phyloP scores from a whole-genome alignment of 2,797 vertebrate species.

The Myiotriccus ornatus region DNA sequence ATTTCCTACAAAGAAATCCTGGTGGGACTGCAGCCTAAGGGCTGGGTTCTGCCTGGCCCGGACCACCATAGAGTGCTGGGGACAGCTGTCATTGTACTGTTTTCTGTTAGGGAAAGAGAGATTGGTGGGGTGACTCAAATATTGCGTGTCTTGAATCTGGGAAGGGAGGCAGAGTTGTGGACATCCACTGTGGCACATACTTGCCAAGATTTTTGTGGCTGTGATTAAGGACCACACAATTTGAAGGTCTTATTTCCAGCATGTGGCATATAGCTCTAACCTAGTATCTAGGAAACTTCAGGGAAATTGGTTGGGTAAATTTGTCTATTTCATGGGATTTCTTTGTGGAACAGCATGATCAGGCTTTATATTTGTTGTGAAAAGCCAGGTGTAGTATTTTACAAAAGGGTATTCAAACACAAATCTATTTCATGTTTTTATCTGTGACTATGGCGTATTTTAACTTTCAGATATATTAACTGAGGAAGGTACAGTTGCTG shows the following conservation, averaged over 20 bases:
- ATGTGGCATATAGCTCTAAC: not conserved
- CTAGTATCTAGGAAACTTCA: not conserved
- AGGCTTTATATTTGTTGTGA: not conserved
- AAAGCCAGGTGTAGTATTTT: conserved; percentile 5
- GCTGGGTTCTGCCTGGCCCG: not conserved
- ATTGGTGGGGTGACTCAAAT: not conserved
- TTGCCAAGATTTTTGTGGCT: not conserved
- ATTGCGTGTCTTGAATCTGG: not conserved
- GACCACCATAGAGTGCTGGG: not conserved
- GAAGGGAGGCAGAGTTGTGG: not conserved
- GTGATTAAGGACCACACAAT: not conserved
- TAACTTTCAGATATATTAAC: conserved; percentile 70
- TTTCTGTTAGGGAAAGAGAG: not conserved
- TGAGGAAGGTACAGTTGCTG: conserved; percentile 58
- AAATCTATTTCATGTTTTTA: conserved; percentile 26
- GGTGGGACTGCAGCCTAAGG: fast-evolving
- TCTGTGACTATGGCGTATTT: conserved; percentile 9
- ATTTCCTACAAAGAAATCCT: not conserved
- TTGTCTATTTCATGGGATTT: not conserved
- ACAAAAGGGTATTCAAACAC: conserved; percentile 16
- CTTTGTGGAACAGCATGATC: not conserved
- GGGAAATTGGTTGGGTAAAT: not conserved
- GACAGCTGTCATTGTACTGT: not conserved
- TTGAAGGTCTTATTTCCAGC: not conserved
- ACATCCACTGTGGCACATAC: not conserved